Conservation (phyloP, 2,888 invertebrate species). For the Stenichneumon culpator region DNA sequence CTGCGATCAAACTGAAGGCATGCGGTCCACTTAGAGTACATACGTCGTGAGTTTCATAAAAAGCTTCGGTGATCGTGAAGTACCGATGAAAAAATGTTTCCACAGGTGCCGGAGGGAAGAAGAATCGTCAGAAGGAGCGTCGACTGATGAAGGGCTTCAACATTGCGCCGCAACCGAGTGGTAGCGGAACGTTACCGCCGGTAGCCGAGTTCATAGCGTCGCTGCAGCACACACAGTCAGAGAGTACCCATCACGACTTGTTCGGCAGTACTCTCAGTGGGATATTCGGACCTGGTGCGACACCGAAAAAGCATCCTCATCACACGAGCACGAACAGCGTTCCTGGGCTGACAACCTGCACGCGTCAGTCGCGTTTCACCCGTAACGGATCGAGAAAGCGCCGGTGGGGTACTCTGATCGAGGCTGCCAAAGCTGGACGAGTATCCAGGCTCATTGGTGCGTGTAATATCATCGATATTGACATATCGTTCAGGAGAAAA, state of each 20-base stretch:
- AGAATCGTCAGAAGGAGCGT: constrained; percentile 96
- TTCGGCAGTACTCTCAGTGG: constrained; percentile 91
- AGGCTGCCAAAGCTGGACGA: constrained; percentile 93
- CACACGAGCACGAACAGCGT: constrained; percentile 84
- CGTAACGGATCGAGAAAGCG: constrained; percentile 88
- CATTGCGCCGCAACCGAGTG: constrained; percentile 90
- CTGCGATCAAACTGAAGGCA: constrained; percentile 23
- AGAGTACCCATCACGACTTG: constrained; percentile 87
- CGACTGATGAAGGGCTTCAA: constrained; percentile 98
- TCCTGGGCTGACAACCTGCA: constrained; percentile 78
- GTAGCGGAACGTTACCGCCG: constrained; percentile 88
- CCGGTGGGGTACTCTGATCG: constrained; percentile 94
- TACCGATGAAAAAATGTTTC: constrained; percentile 17
- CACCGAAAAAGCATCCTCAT: constrained; percentile 85
- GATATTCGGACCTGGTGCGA: constrained; percentile 87
- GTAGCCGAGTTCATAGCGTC: constrained; percentile 93
- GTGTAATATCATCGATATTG: constrained; percentile 35
- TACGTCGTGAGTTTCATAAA: background rate
- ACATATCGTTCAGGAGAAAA: constrained; percentile 1
- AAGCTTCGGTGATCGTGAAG: background rate
- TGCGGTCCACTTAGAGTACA: constrained; percentile 11
- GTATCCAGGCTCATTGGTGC: constrained; percentile 92
- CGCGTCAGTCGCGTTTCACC: constrained; percentile 74
- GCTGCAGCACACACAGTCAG: constrained; percentile 88
- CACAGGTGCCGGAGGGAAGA: constrained; percentile 95